phyloP scores from a whole-genome alignment of 2,888 invertebrate species.

The Elegia similella region DNA sequence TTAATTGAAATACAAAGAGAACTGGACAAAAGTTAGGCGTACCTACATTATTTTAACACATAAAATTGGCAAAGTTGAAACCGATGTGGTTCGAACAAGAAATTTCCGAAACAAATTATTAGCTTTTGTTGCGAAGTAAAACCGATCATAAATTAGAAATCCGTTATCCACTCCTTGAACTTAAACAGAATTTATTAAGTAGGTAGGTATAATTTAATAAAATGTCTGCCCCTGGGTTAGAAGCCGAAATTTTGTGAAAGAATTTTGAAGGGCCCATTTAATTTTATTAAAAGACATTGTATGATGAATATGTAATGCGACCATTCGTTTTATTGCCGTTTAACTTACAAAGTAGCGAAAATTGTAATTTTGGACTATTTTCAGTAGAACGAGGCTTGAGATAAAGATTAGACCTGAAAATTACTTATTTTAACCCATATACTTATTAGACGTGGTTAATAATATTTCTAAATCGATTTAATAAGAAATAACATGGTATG shows the following conservation, averaged over 20 bases:
- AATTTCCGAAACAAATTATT: conserved; percentile 59
- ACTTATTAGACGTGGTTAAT: too few relatives aligned
- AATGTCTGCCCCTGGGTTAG: conserved; percentile 36
- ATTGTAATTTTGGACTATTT: conserved; percentile 10
- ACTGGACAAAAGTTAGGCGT: conserved; percentile 38
- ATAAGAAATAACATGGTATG: too few relatives aligned
- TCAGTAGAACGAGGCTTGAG: not conserved
- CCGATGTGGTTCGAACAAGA: conserved; percentile 41
- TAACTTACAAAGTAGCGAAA: conserved; percentile 12
- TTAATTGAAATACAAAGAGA: conserved; percentile 24
- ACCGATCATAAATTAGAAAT: conserved; percentile 66
- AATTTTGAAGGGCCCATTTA: conserved; percentile 14
- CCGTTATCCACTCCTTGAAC: conserved; percentile 53
- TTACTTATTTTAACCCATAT: too few relatives aligned
- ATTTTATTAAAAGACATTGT: conserved; percentile 18
- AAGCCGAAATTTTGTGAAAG: conserved; percentile 7
- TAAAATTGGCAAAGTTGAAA: conserved; percentile 51
- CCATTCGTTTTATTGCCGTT: conserved; percentile 14
- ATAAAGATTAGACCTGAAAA: too few relatives aligned
- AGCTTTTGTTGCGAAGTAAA: conserved; percentile 61
- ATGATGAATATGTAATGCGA: conserved; percentile 19
- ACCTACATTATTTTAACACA: conserved; percentile 35
- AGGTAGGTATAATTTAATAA: conserved; percentile 51
- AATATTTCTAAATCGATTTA: too few relatives aligned
- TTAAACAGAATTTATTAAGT: conserved; percentile 58